Evolutionary conservation across 2,113 vertebrate genomes (phyloP).

Genomic region (Callaeas wilsoni): DNA sequence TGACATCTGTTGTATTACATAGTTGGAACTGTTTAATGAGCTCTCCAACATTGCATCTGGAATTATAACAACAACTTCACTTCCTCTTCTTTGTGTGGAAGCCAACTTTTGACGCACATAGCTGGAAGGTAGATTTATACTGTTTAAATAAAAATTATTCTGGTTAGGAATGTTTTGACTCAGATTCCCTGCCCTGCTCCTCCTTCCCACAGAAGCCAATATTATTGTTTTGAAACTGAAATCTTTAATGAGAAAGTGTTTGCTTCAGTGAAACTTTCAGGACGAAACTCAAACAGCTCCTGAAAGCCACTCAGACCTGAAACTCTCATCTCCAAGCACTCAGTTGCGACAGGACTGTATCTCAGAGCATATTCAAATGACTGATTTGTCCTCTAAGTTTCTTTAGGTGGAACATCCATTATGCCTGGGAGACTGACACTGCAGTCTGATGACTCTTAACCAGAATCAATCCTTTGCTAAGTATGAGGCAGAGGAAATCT

Average conservation of each 20-base stretch:
- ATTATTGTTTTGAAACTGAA: conserved; percentile 4
- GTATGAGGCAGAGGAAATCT: not conserved
- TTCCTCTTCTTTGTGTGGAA: not conserved
- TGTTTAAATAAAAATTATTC: not conserved
- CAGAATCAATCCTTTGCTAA: not conserved
- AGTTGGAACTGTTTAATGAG: not conserved
- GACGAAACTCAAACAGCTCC: not conserved
- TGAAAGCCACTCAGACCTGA: not conserved
- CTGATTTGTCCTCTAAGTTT: not conserved
- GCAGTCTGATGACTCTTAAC: not conserved
- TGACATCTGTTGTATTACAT: not conserved
- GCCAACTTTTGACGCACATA: not conserved
- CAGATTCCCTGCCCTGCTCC: not conserved
- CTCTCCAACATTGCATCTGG: not conserved
- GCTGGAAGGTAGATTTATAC: conserved; percentile 13
- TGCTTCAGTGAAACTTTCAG: not conserved
- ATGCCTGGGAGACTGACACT: not conserved
- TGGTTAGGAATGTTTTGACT: conserved; percentile 10
- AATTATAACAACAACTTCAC: not conserved
- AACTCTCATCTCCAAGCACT: not conserved
- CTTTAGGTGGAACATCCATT: not conserved
- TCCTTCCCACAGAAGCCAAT: not conserved
- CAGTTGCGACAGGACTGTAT: not conserved
- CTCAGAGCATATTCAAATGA: not conserved
- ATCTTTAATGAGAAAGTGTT: not conserved